These are phyloP conservation scores for Xanthostigma xanthostigma DNA, from an alignment of 2,888 invertebrate species.

Conservation along the genomic window DNA sequence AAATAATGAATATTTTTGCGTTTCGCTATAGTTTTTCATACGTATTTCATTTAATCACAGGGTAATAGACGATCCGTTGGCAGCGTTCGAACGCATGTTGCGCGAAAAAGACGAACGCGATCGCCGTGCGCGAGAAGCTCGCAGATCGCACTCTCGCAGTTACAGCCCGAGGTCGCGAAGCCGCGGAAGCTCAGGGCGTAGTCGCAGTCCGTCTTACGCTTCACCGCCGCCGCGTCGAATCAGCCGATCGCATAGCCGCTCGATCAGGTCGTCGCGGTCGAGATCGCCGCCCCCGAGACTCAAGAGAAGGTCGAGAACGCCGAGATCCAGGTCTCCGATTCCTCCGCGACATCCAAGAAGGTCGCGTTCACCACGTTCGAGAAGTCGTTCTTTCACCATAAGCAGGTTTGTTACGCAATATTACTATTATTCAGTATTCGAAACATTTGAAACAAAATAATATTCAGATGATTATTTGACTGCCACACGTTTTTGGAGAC, in stretches of 20 bases:
- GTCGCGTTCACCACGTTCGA: slow-evolving; percentile 20
- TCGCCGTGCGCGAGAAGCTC: slow-evolving; percentile 40
- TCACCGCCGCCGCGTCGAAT: slow-evolving; percentile 19
- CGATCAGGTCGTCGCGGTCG: slow-evolving; percentile 19
- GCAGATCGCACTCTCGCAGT: slow-evolving; percentile 37
- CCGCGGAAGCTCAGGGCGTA: slow-evolving; percentile 27
- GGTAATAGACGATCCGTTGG: slow-evolving; percentile 69
- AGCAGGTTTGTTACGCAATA: slow-evolving; percentile 30
- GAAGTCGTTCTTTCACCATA: slow-evolving; percentile 35
- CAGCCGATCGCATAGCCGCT: slow-evolving; percentile 15
- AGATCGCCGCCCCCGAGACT: slow-evolving; percentile 20
- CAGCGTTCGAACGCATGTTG: slow-evolving; percentile 75
- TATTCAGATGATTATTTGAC: too few relatives aligned
- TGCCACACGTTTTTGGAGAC: too few relatives aligned
- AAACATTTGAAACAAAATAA: too few relatives aligned
- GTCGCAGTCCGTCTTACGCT: slow-evolving; percentile 28
- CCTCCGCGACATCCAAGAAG: slow-evolving; percentile 19
- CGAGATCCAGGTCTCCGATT: slow-evolving; percentile 20
- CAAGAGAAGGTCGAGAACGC: slow-evolving; percentile 25
- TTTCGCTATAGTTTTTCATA: neutral
- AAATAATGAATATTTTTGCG: neutral
- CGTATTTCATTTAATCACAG: slow-evolving; percentile 28
- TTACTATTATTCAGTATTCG: too few relatives aligned
- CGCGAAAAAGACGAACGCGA: slow-evolving; percentile 69
- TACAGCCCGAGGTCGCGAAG: slow-evolving; percentile 28